A percentile compares a stretch with the other conserved stretches of the same genome.
Evolutionary conservation across 2,113 vertebrate genomes (phyloP).

Genomic region (Hydrochoerus hydrochaeris): DNA sequence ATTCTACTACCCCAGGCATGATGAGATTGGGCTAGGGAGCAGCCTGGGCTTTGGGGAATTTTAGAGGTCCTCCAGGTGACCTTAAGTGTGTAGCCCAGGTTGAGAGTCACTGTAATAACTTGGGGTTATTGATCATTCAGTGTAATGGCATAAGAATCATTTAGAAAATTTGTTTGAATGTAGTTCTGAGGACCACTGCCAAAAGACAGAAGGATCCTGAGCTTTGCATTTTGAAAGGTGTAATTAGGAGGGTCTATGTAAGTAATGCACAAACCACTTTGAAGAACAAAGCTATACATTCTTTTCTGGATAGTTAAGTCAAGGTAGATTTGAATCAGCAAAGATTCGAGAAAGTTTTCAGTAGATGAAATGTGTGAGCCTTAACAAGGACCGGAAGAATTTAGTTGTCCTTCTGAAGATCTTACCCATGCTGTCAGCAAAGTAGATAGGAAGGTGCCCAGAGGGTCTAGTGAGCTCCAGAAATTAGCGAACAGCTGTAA

Average conservation of each 20-base stretch:
- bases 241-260: neutral
- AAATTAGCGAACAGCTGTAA: neutral
- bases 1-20: neutral
- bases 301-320: neutral
- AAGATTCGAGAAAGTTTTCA: slow-evolving; percentile 7
- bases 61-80: slow-evolving; percentile 13
- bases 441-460: neutral
- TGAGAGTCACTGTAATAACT: neutral
- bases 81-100: neutral
- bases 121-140: neutral
- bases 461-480: neutral
- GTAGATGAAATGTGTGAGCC: neutral
- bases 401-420: neutral
- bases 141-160: neutral
- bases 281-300: neutral
- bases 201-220: neutral
- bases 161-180: neutral
- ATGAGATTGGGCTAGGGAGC: neutral
- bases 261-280: neutral
- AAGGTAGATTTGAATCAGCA: neutral
- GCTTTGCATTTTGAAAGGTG: neutral
- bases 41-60: neutral
- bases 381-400: neutral
- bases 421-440: neutral
- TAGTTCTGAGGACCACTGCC: neutral